phyloP scores from a whole-genome alignment of 2,888 invertebrate species.

The Cynaeus angustus region DNA sequence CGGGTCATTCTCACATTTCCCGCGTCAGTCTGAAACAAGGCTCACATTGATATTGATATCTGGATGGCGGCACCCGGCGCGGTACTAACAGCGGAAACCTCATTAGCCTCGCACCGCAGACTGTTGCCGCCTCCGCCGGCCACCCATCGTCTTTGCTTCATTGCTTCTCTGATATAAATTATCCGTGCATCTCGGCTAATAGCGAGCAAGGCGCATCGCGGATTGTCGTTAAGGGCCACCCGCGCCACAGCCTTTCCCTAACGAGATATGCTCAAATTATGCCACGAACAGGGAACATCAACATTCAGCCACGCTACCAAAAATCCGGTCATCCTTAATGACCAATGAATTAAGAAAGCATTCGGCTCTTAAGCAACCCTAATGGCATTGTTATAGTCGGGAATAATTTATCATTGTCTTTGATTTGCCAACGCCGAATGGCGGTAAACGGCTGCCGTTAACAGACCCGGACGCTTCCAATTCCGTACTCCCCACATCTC shows the following conservation, averaged over 20 bases:
- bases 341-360: slow-evolving; percentile 68
- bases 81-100: slow-evolving; percentile 61
- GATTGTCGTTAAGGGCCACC: slow-evolving; percentile 69
- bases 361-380: slow-evolving; percentile 60
- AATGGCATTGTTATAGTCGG: slow-evolving; percentile 48
- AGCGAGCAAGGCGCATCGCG: slow-evolving; percentile 65
- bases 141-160: slow-evolving; percentile 64
- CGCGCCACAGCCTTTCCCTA: slow-evolving; percentile 65
- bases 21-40: slow-evolving; percentile 57
- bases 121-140: slow-evolving; percentile 61
- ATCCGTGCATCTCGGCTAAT: slow-evolving; percentile 62
- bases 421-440: slow-evolving; percentile 49
- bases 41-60: slow-evolving; percentile 57
- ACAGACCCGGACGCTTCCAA: slow-evolving; percentile 42
- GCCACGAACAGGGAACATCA: slow-evolving; percentile 67
- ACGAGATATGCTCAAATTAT: slow-evolving; percentile 69
- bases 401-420: slow-evolving; percentile 56
- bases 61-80: slow-evolving; percentile 56
- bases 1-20: slow-evolving; percentile 59
- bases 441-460: slow-evolving; percentile 45
- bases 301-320: slow-evolving; percentile 62
- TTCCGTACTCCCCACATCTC: slow-evolving; percentile 26
- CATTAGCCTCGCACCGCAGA: slow-evolving; percentile 62
- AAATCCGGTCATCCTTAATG: slow-evolving; percentile 68
- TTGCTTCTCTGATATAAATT: slow-evolving; percentile 68